Conservation (phyloP, 2,888 invertebrate species). For the Drosophila nr. perissopoda region DNA sequence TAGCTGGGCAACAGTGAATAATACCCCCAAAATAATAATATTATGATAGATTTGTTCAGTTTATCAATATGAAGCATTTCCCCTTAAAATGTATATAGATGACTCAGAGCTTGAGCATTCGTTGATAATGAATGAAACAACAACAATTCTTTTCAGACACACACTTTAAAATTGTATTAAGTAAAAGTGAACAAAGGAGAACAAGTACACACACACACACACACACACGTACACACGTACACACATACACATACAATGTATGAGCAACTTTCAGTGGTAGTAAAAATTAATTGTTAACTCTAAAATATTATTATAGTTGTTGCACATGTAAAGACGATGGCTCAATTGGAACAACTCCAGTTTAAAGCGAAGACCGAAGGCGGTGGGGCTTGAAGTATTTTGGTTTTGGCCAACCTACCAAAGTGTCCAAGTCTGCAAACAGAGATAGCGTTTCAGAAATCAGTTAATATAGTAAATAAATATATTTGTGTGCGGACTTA, state of each 20-base stretch:
- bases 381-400: constrained; percentile 10
- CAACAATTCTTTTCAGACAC: not conserved
- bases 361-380: constrained; percentile 22
- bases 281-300: constrained; percentile 4
- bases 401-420: constrained; percentile 49
- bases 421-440: constrained; percentile 66
- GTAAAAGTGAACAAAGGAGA: constrained; percentile 35
- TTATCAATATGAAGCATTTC: not conserved
- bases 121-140: not conserved
- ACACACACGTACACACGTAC: not conserved
- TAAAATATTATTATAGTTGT: constrained; percentile 18
- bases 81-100: not conserved
- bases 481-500: constrained; percentile 85
- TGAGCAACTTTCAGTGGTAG: constrained; percentile 4
- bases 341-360: constrained; percentile 17
- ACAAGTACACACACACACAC: not conserved
- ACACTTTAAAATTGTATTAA: constrained; percentile 61
- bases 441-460: constrained; percentile 3
- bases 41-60: not conserved
- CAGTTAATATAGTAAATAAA: not conserved
- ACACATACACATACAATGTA: not conserved
- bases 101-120: not conserved
- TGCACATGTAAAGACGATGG: constrained; percentile 23
- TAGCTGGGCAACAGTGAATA: not conserved
- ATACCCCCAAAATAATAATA: not conserved